Evolutionary conservation across 2,113 vertebrate species (phyloP), one percentile per base, ranked within the genome.

Genomic region (Peromyscus californicus): DNA sequence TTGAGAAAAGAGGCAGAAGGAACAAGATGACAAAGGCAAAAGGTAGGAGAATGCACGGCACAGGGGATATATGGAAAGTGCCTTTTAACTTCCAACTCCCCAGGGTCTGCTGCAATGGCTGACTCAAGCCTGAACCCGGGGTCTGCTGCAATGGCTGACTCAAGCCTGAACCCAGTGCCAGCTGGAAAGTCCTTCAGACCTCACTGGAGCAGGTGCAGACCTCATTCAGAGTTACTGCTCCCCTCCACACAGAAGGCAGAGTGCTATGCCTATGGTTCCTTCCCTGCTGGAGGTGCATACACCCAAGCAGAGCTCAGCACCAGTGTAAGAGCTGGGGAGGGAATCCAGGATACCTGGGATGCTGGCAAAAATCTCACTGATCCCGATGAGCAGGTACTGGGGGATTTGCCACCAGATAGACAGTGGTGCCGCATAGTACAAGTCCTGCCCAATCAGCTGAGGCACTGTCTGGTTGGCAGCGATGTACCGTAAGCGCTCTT

Each of bases 351-450:
- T 97, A 99, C 98, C 97, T 45, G 98, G 51, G 84, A 98, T 98
- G 97, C 98, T 98, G 96, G 98, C 94, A 0, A 98, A 98, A 85
- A 98, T 94, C 97, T 99, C 98, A 1, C 98, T 97, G 96, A 98
- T 61, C 26, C 98, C 98, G 0, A 98, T 96, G 75, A 99, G 98
- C 89, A 99, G 93, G 87, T 98, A 98, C 95, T 98, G 98, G 48
- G 98, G 98, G 48, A 98, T 57, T 95, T 98, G 98, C 98, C 98
- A 98, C 97, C 98, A 98, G 93, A 98, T 48, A 61, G 98, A 94
- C 89, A 98, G 92, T 0, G 97, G 31, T 1, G 98, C 98, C 0
- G 98, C 98, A 0, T 39, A n/a, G 94, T 98, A 97, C 4, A 1
- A 0, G 3, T 93, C 69, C 36, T 89, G 1, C 21, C 98, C 98